These are phyloP conservation scores for Clinocottus analis DNA, from an alignment of 2,113 vertebrate genomes.

Conservation along the genomic window DNA sequence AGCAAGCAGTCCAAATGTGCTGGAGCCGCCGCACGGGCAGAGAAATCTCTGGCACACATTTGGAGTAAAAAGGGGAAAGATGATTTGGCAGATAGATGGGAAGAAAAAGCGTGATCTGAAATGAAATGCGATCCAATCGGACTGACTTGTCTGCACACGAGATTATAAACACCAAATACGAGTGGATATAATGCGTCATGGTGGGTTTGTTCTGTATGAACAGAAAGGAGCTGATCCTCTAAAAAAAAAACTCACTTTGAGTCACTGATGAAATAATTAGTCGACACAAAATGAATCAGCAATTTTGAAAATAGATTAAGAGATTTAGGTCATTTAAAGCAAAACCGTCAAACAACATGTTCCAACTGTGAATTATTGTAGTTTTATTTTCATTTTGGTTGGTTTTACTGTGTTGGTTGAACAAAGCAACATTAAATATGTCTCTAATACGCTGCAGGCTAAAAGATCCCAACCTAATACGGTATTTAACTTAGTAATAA, in stretches of 20 bases:
- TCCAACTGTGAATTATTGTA: not conserved
- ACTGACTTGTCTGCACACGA: conserved; percentile 29
- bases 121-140: conserved; percentile 20
- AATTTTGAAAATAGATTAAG: not conserved
- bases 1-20: conserved; percentile 56
- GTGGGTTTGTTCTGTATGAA: not conserved
- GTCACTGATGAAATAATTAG: not conserved
- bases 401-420: not conserved
- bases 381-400: not conserved
- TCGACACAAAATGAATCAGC: not conserved
- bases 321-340: not conserved
- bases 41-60: conserved; percentile 39
- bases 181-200: not conserved
- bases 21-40: conserved; percentile 53
- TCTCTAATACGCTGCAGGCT: not conserved
- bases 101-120: not conserved
- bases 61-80: conserved; percentile 32
- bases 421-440: not conserved
- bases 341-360: not conserved
- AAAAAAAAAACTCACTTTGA: not conserved
- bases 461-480: not conserved
- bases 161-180: conserved; percentile 2
- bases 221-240: conserved; percentile 1
- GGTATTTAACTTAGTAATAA: not conserved
- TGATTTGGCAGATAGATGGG: conserved; percentile 25